Evolutionary conservation across 2,888 invertebrate genomes (phyloP), one percentile per base, ranked within the genome.

Genomic region (Calameuta pallipes): DNA sequence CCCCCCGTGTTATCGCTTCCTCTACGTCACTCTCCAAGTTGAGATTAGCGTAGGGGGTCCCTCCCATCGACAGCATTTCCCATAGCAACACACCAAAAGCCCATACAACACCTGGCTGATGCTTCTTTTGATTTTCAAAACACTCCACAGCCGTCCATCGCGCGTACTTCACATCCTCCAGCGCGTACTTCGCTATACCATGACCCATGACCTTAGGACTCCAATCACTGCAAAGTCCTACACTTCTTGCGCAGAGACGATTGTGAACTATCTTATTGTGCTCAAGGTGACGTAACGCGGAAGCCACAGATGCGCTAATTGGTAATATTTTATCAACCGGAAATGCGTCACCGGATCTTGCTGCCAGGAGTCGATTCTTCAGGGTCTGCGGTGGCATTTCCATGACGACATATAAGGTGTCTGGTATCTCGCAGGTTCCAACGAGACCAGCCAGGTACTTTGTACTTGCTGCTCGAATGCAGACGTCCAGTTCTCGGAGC

Each of bases 101-200:
- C 97, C 97, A 97, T 9, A 96, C 94, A 87, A 97, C 96, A 77
- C 96, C 95, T 86, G 96, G 95, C 6, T 93, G 92, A n/a, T 95
- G 94, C 75, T 94, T 94, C 76, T 94, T 94, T 85, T 94, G 94
- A 78, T 91, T 92, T 41, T 94, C 94, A 82, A 97, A 92, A 86
- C 95, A 95, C 90, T 97, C 97, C 35, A 95, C 94, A 0, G 97
- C 95, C 11, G 94, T 94, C 97, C 97, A 97, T 73, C 97, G 92
- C 0, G 95, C 94, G 84, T 95, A 95, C 87, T 97, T 96, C 1
- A 95, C 94, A 74, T 95, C 94, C 88, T 95, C 93, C 77, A 94
- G 94, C 75, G 94, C 93, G 86, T 94, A 95, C 79, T 95, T 95
- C 1, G 95, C 93, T 73, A 97, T 92, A 0, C 97, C 97, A 89